phyloP scores from a whole-genome alignment of 1,140 invertebrate genomes.

The Kradibia gibbosae region DNA sequence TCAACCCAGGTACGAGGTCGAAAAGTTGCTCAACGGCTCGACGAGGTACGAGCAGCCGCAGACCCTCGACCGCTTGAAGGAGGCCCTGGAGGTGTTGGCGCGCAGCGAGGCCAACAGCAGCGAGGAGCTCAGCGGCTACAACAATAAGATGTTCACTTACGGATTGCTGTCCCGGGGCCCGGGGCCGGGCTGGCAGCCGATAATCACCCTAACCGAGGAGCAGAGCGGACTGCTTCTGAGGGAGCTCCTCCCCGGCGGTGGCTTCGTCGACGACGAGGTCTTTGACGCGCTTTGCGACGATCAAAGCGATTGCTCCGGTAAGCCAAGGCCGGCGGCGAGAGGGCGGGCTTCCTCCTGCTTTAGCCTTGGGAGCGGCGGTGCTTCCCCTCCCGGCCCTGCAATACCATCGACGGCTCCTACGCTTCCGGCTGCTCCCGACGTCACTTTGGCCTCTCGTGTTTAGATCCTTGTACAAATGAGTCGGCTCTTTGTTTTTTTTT shows the following conservation, averaged over 20 bases:
- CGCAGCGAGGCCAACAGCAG: neutral
- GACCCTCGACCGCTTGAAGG: conserved; percentile 63
- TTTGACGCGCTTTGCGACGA: conserved; percentile 62
- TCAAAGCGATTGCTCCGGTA: conserved; percentile 59
- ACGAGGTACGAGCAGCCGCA: conserved; percentile 59
- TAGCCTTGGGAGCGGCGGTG: no score
- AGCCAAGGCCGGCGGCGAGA: conserved; percentile 49
- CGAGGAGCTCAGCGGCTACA: conserved; percentile 56
- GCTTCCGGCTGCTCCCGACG: no score
- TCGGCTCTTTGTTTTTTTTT: no score
- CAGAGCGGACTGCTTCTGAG: conserved; percentile 58
- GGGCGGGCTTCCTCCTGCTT: no score
- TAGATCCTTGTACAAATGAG: no score
- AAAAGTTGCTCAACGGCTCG: conserved; percentile 63
- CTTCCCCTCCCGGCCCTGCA: no score
- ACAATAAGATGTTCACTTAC: conserved; percentile 70
- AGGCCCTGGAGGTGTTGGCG: conserved; percentile 61
- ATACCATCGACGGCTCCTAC: no score
- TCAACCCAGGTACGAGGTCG: conserved; percentile 64
- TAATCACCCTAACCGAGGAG: conserved; percentile 63
- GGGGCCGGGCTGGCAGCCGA: conserved; percentile 60
- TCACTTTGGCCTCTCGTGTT: no score
- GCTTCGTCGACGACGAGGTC: conserved; percentile 56
- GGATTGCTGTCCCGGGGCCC: conserved; percentile 60
- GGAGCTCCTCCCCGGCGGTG: conserved; percentile 59